Percentiles rank a stretch among this genome's conserved stretches.
phyloP scores from a whole-genome alignment of 1,140 invertebrate species.

The Nasonia vitripennis region DNA sequence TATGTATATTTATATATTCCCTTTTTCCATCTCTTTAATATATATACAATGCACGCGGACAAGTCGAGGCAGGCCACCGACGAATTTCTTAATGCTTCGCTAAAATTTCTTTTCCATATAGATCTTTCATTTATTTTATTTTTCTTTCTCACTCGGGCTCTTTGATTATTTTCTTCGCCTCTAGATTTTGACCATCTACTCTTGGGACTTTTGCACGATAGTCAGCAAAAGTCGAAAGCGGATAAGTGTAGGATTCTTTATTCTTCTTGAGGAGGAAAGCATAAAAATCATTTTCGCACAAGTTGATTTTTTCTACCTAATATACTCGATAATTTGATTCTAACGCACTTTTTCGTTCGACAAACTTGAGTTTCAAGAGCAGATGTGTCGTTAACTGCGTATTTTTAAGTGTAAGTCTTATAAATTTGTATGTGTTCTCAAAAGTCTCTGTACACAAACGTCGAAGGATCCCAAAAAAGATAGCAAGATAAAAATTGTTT shows the following conservation, averaged over 20 bases:
- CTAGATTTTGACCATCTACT: background rate
- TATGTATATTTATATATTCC: conserved; percentile 65
- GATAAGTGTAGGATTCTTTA: background rate
- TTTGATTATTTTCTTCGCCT: conserved; percentile 10
- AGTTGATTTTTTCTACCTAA: background rate
- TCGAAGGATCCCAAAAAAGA: conserved; percentile 26
- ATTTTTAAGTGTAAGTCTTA: background rate
- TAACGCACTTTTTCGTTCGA: background rate
- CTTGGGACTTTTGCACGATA: background rate
- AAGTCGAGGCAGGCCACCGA: conserved; percentile 54
- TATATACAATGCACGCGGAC: conserved; percentile 69
- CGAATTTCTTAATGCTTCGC: conserved; percentile 49
- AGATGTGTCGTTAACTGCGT: background rate
- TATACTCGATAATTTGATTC: conserved; percentile 14
- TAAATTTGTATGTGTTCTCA: background rate
- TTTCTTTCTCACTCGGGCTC: background rate
- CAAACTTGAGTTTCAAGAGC: background rate
- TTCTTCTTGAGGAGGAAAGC: background rate
- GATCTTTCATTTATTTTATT: background rate
- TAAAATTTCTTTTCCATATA: conserved; percentile 25
- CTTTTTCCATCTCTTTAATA: conserved; percentile 60
- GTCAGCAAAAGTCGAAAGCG: background rate
- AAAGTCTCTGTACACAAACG: conserved; percentile 4
- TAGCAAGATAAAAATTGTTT: conserved; percentile 14
- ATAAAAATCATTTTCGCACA: background rate